Evolutionary conservation across 2,797 vertebrate species (phyloP), one percentile per base, ranked within the genome.

Genomic region (Helostoma temminkii): DNA sequence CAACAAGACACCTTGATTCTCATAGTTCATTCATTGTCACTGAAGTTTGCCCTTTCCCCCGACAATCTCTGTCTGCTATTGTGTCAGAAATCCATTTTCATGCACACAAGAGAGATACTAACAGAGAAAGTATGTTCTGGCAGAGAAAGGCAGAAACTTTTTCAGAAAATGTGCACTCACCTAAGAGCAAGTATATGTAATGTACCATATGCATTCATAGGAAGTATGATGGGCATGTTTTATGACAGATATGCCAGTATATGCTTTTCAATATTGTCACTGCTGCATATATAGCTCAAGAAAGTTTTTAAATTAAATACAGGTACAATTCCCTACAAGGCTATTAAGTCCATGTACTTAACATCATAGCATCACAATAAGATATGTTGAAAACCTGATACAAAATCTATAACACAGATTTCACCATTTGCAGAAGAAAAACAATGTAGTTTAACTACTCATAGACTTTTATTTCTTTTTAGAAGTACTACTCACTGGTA

Each of bases 1-100:
- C 91, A 89, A 82, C 90, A 78, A 85, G 62, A 81, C 67, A 83
- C 78, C 64, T 81, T 74, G 83, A 74, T 85, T 79, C 82, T 80
- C 69, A 78, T 70, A 70, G 50, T 80, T 67, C 73, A 80, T 79
- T 82, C 59, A 78, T 74, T 87, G 74, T 81, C 64, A 60, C 49
- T 79, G 68, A 86, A 80, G 75, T 82, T 49, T 73, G 43, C 54
- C 74, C 70, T 74, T 71, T 71, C 78, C 80, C 82, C 60, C 9
- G 80, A 82, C 63, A 58, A 43, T 42, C 19, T 58, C 68, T 73
- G 74, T 74, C 74, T 81, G 73, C 63, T 54, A 32, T 48, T 25
- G 56, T 79, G 69, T 81, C 61, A 81, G 57, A 82, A 84, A 80
- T 48, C 50, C 65, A 80, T 69, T 50, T 26, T 57, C 21, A 63